Evolutionary conservation across 2,888 invertebrate species (phyloP).

Genomic region (Spisula solida): DNA sequence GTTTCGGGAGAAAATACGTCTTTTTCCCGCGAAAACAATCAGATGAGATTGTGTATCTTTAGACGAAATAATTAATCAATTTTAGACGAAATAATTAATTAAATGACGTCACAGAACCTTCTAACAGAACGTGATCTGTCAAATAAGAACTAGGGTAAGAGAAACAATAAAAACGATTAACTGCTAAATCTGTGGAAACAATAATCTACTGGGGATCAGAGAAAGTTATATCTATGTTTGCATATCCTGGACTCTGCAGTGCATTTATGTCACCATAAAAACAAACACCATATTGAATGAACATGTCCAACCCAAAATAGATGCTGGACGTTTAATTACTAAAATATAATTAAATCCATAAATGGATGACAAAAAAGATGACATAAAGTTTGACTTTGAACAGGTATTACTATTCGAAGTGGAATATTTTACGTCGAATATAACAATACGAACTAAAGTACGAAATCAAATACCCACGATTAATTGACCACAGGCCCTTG

Average conservation of each 20-base stretch:
- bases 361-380: too few relatives aligned
- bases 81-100: not conserved
- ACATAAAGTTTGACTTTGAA: not conserved
- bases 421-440: too few relatives aligned
- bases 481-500: too few relatives aligned
- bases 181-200: not conserved
- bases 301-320: too few relatives aligned
- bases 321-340: too few relatives aligned
- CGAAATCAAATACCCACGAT: too few relatives aligned
- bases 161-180: not conserved
- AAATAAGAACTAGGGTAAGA: not conserved
- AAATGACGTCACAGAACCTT: slow-evolving; percentile 8
- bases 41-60: not conserved
- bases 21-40: not conserved
- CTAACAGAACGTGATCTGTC: not conserved
- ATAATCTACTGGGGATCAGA: not conserved
- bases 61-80: not conserved
- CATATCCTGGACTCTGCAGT: not conserved
- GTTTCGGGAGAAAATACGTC: not conserved
- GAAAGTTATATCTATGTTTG: not conserved
- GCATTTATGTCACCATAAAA: too few relatives aligned
- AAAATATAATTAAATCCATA: too few relatives aligned
- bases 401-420: not conserved
- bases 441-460: too few relatives aligned
- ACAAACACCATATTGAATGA: too few relatives aligned